Evolutionary conservation across 2,888 invertebrate genomes (phyloP).

Genomic region (Ariolimax columbianus): DNA sequence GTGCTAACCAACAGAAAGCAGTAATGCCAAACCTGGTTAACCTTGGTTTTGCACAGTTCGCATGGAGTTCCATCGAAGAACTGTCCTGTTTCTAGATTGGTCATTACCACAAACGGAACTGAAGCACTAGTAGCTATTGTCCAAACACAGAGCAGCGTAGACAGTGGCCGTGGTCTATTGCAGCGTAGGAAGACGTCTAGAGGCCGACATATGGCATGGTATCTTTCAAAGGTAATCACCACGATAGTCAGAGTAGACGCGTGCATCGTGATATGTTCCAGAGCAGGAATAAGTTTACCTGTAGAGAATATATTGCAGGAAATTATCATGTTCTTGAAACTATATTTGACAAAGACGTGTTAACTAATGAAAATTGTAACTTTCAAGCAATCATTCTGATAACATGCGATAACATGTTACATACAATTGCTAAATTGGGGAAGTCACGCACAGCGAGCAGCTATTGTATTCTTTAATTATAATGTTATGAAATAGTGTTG

Average conservation of each 20-base stretch:
- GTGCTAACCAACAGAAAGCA: slow-evolving; percentile 89
- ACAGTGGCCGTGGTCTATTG: slow-evolving; percentile 71
- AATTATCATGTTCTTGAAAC: not conserved
- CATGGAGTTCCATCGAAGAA: slow-evolving; percentile 36
- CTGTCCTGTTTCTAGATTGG: slow-evolving; percentile 72
- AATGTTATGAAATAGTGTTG: too few relatives aligned
- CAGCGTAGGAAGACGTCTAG: slow-evolving; percentile 82
- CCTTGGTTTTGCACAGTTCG: slow-evolving; percentile 71
- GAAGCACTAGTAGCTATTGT: slow-evolving; percentile 71
- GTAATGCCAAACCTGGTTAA: slow-evolving; percentile 86
- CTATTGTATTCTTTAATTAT: too few relatives aligned
- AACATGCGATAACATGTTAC: too few relatives aligned
- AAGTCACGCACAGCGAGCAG: too few relatives aligned
- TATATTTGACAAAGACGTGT: too few relatives aligned
- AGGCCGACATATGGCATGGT: slow-evolving; percentile 94
- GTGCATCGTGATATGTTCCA: slow-evolving; percentile 93
- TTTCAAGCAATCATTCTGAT: too few relatives aligned
- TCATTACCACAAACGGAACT: slow-evolving; percentile 90
- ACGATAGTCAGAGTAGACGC: slow-evolving; percentile 94
- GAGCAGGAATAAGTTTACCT: slow-evolving; percentile 95
- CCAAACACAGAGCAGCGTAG: slow-evolving; percentile 77
- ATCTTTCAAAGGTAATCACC: slow-evolving; percentile 93
- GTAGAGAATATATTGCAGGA: slow-evolving; percentile 59
- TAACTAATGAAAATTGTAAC: too few relatives aligned
- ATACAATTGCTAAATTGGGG: too few relatives aligned